These are phyloP conservation scores for Pachydiplax longipennis DNA, from an alignment of 2,888 invertebrate genomes.

Conservation along the genomic window DNA sequence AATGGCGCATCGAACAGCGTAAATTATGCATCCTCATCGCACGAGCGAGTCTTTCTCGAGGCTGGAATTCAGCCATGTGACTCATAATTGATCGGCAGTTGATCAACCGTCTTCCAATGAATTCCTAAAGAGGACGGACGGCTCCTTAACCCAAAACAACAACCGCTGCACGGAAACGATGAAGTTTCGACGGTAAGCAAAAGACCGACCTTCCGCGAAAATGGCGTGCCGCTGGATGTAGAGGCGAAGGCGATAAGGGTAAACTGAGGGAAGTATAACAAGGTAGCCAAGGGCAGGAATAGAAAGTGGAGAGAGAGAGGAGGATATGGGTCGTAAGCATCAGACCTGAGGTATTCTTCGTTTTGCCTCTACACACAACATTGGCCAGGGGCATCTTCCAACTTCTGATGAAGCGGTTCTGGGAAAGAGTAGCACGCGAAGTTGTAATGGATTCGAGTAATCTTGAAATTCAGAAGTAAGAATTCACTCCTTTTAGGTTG, in stretches of 20 bases:
- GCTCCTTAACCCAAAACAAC: background rate
- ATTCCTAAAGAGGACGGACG: background rate
- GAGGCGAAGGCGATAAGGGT: background rate
- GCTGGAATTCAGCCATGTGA: background rate
- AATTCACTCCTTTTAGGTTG: too few relatives aligned
- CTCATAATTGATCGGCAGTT: background rate
- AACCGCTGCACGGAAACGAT: background rate
- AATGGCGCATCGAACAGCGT: background rate
- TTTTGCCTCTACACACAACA: too few relatives aligned
- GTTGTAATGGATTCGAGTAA: too few relatives aligned
- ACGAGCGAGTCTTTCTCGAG: background rate
- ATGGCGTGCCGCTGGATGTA: background rate
- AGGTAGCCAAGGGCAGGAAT: too few relatives aligned
- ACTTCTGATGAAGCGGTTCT: too few relatives aligned
- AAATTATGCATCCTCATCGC: background rate
- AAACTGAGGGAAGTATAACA: background rate
- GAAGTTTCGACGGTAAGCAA: background rate
- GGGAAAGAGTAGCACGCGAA: too few relatives aligned
- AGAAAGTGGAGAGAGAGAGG: too few relatives aligned
- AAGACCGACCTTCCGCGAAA: background rate
- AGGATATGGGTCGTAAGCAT: too few relatives aligned
- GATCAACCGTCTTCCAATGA: background rate
- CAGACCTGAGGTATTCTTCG: too few relatives aligned
- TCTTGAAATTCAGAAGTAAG: too few relatives aligned
- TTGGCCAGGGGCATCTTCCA: too few relatives aligned